Evolutionary conservation across 1,140 invertebrate species (phyloP).

Genomic region (Charaxes varanes): DNA sequence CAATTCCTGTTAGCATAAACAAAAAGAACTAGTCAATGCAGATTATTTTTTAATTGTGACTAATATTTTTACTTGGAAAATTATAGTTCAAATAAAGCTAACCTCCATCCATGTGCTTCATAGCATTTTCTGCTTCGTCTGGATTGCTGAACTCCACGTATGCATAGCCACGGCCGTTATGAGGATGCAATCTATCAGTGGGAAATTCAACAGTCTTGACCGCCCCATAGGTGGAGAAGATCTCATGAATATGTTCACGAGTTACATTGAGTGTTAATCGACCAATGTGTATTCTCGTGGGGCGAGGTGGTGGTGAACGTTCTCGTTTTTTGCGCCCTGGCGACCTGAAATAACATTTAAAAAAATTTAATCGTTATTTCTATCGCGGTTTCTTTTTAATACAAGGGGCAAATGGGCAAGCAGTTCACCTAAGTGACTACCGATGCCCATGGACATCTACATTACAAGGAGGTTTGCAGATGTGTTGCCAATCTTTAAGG

Average conservation of each 20-base stretch:
- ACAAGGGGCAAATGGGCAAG: no score
- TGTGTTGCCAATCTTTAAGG: no score
- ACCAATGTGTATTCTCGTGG: conserved; percentile 94
- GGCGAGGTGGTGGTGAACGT: conserved; percentile 88
- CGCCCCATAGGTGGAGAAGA: conserved; percentile 94
- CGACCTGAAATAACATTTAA: conserved; percentile 30
- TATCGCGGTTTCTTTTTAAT: neutral
- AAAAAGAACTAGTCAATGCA: no score
- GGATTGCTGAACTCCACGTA: conserved; percentile 96
- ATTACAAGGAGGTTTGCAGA: no score
- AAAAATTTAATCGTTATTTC: conserved; percentile 3
- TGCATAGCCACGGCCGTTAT: conserved; percentile 91
- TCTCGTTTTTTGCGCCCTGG: conserved; percentile 76
- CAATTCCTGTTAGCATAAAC: no score
- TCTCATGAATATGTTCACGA: conserved; percentile 95
- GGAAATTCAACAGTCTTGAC: conserved; percentile 94
- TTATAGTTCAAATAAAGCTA: conserved; percentile 19
- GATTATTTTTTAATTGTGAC: no score
- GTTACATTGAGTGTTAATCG: conserved; percentile 93
- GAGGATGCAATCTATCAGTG: conserved; percentile 88
- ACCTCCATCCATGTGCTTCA: conserved; percentile 99
- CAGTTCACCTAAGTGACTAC: no score
- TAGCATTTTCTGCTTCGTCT: conserved; percentile 97
- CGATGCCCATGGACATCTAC: no score
- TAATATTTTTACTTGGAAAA: neutral